A percentile compares a stretch with the other conserved stretches of the same genome.
These are phyloP conservation scores for Lathronympha strigana DNA, from an alignment of 2,888 invertebrate genomes.

Conservation along the genomic window DNA sequence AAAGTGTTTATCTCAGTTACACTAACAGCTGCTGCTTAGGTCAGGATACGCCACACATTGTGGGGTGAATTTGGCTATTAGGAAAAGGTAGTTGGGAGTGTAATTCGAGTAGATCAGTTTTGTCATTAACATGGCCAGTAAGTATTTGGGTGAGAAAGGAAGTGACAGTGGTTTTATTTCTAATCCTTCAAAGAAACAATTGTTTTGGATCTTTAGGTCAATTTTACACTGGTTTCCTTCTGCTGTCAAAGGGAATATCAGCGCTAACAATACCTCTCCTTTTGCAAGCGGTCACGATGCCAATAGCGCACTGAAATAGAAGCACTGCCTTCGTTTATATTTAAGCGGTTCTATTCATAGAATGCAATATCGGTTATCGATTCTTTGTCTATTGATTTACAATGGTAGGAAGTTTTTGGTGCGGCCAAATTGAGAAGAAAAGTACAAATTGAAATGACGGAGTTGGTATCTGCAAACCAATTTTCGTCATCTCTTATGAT, in stretches of 20 bases:
- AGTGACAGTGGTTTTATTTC: too few relatives aligned
- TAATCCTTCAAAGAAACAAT: too few relatives aligned
- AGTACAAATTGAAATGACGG: background rate
- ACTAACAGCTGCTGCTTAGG: too few relatives aligned
- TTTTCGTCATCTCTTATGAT: too few relatives aligned
- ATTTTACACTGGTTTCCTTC: background rate
- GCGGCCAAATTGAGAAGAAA: background rate
- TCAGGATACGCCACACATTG: too few relatives aligned
- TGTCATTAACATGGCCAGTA: too few relatives aligned
- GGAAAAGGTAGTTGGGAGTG: too few relatives aligned
- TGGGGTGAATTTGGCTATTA: too few relatives aligned
- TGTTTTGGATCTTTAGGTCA: background rate
- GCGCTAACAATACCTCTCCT: constrained; percentile 34
- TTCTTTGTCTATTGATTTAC: constrained; percentile 10
- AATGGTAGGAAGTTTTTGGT: background rate
- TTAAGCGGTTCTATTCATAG: constrained; percentile 20
- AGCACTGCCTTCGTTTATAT: constrained; percentile 25
- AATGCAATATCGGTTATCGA: constrained; percentile 20
- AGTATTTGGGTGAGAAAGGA: too few relatives aligned
- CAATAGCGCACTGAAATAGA: constrained; percentile 34
- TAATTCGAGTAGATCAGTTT: too few relatives aligned
- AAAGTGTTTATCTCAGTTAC: too few relatives aligned
- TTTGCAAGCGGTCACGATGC: constrained; percentile 35
- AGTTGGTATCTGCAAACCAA: background rate
- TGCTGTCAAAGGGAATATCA: background rate